Base-by-base conservation (phyloP, 2,888 invertebrate genomes). In the Lepidocyrtinus sp. region DNA sequence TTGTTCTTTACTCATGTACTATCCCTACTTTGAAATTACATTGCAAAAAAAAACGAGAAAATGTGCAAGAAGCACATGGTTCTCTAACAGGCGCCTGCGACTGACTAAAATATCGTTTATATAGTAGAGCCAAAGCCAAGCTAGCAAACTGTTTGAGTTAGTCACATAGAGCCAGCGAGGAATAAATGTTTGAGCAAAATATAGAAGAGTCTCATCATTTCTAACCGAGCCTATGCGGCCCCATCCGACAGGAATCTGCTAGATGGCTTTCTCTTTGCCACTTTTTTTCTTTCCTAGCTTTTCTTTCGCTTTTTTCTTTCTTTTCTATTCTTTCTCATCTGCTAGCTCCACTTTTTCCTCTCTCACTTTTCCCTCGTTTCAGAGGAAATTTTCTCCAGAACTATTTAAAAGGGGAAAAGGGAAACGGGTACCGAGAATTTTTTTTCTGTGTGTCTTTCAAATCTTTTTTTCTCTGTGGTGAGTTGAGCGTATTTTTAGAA, bases 61-160 rank as follows among this genome's bases (percentile, higher is more conserved):
- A 55, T 75, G 36, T 64, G 75, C 46, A 70, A 80, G 77, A 70
- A 83, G 83, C 84, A 82, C 84, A 84, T 83, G 84, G 80, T 83
- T 82, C 84, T 82, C 76, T 68, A 82, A 74, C 82, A 83, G 85
- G 82, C 83, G 80, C 81, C 84, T 83, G 79, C 81, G 82, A 83
- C 78, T 82, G 81, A 83, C 82, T 81, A 80, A 50, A 50, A 50
- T 50, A 50, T 50, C 50, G 50, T 50, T 50, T 50, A 7, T 50
- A 12, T 50, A 50, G n/a, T 2, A 50, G 15, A 50, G 50, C 50
- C 15, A 50, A 12, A 50, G 36, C 36, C 36, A 50, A 50, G 50
- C 50, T 50, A 50, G 50, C 50, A n/a, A n/a, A 36, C 36, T 36
- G 5, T 36, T 36, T 50, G 5, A 50, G 50, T n/a, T 50, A 50